A percentile compares a stretch with the other conserved stretches of the same genome.
Conservation (phyloP, 2,888 invertebrate species). For the Hipparchia sbordonii region DNA sequence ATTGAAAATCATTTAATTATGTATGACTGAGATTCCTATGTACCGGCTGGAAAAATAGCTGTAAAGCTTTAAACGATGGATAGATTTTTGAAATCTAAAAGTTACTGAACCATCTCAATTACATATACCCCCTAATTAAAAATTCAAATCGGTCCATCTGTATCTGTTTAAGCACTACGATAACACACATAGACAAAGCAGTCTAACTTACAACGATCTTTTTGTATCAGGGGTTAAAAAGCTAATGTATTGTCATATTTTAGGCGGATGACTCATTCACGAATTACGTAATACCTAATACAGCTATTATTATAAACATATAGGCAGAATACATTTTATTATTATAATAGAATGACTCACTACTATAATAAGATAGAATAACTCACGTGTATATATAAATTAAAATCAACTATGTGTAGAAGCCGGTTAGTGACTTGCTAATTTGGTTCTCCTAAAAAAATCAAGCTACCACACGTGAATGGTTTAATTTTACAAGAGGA, state of each 20-base stretch:
- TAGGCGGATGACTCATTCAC: slow-evolving; percentile 69
- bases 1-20: no score
- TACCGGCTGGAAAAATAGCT: no score
- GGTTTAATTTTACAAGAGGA: background rate
- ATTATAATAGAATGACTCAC: slow-evolving; percentile 60
- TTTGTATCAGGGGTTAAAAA: background rate
- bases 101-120: no score
- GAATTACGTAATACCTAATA: slow-evolving; percentile 73
- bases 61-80: no score
- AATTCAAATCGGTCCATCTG: no score
- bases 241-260: slow-evolving; percentile 51
- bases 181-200: no score
- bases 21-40: no score
- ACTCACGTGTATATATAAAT: slow-evolving; percentile 17
- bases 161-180: no score
- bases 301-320: slow-evolving; percentile 55
- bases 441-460: background rate
- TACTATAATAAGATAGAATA: slow-evolving; percentile 12
- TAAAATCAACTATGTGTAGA: background rate
- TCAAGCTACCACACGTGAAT: background rate
- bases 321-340: slow-evolving; percentile 42
- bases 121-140: no score
- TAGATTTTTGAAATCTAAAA: no score
- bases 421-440: slow-evolving; percentile 8
- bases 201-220: no score